These are phyloP conservation scores for Heliconius ethilla DNA, from an alignment of 2,888 invertebrate species.

Conservation along the genomic window DNA sequence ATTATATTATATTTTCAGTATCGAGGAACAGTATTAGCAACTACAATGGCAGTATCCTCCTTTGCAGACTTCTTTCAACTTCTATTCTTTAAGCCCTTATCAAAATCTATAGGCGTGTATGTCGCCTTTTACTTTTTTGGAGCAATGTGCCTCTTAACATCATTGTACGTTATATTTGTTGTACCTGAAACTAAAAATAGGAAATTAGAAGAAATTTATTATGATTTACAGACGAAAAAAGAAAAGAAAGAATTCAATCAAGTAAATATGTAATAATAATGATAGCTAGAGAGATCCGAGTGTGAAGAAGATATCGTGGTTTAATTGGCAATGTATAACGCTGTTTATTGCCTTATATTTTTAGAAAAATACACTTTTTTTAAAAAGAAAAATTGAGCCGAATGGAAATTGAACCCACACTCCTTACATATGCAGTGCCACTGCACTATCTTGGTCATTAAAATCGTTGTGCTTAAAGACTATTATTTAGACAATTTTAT, in stretches of 20 bases:
- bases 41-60: conserved; percentile 48
- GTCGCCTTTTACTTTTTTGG: conserved; percentile 51
- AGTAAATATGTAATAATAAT: conserved; percentile 6
- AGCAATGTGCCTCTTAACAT: conserved; percentile 47
- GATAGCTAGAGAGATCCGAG: background rate
- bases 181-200: conserved; percentile 52
- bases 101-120: conserved; percentile 48
- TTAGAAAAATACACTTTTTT: background rate
- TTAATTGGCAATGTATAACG: background rate
- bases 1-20: conserved; percentile 46
- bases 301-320: background rate
- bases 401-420: background rate
- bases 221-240: conserved; percentile 47
- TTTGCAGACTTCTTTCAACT: conserved; percentile 50
- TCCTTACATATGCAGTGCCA: background rate
- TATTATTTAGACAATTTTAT: background rate
- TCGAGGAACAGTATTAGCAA: conserved; percentile 51
- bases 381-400: background rate
- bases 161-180: conserved; percentile 45
- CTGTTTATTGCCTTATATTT: background rate
- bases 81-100: conserved; percentile 49
- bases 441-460: background rate
- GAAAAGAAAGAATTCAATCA: conserved; percentile 40
- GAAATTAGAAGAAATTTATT: conserved; percentile 49
- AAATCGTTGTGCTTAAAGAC: background rate